Conservation (phyloP, 2,888 invertebrate genomes). For the Lithophane leautieri region DNA sequence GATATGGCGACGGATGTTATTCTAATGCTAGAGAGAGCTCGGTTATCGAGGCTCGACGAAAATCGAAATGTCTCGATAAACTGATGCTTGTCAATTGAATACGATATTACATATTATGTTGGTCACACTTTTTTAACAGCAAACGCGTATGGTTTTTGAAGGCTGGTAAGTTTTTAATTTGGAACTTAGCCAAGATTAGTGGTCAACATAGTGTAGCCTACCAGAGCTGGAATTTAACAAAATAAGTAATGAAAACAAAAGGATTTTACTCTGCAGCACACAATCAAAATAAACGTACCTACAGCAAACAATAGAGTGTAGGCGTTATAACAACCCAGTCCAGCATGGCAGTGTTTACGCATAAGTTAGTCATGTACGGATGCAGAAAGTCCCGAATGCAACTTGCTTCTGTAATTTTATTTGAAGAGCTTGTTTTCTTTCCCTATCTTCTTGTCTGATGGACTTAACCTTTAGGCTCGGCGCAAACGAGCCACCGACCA, state of each 20-base stretch:
- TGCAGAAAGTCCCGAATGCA: background rate
- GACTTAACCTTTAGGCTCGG: too few species aligned
- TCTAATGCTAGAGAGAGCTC: slow-evolving; percentile 38
- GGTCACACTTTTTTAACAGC: background rate
- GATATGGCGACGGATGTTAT: slow-evolving; percentile 56
- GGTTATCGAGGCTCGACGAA: slow-evolving; percentile 36
- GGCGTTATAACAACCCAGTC: background rate
- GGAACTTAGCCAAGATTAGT: slow-evolving; percentile 2
- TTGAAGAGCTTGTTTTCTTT: background rate
- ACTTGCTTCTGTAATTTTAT: background rate
- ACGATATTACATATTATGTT: background rate
- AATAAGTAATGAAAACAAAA: background rate
- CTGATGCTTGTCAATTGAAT: background rate
- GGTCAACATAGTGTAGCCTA: background rate
- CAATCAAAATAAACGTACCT: background rate
- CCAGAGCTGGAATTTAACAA: background rate
- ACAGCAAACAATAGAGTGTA: background rate
- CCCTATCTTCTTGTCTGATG: background rate
- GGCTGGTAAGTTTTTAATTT: slow-evolving; percentile 39
- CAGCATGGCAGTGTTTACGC: background rate
- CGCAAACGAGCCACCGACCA: too few species aligned
- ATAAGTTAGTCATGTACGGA: background rate
- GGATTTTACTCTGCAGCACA: background rate
- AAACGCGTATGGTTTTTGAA: background rate
- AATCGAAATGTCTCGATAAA: slow-evolving; percentile 23